Conservation (phyloP, 2,113 vertebrate genomes). For the Pheucticus melanocephalus region DNA sequence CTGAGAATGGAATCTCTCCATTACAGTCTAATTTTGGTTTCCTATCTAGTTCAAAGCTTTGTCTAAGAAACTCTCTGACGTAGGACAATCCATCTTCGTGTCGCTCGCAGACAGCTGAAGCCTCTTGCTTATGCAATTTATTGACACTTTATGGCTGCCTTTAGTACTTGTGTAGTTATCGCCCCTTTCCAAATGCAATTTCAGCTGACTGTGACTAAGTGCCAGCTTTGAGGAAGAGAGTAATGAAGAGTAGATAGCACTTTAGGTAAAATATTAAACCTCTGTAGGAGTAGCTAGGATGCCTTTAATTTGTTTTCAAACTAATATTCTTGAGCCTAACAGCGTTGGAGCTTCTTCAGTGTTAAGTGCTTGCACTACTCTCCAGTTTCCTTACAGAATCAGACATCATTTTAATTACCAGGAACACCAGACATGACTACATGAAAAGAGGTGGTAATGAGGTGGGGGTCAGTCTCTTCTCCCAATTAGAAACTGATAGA, state of each 20-base stretch:
- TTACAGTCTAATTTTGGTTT: slow-evolving; percentile 73
- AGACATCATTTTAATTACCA: slow-evolving; percentile 57
- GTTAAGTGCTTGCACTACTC: slow-evolving; percentile 24
- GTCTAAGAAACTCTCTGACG: slow-evolving; percentile 71
- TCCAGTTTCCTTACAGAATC: slow-evolving; percentile 23
- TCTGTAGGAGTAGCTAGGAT: slow-evolving; percentile 27
- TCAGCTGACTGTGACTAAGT: slow-evolving; percentile 73
- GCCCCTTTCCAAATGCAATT: slow-evolving; percentile 75
- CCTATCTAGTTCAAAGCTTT: slow-evolving; percentile 76
- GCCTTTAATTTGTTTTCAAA: slow-evolving; percentile 64
- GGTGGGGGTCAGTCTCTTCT: neutral
- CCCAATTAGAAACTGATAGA: neutral
- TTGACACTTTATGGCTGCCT: slow-evolving; percentile 76
- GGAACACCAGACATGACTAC: slow-evolving; percentile 17
- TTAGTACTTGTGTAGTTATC: slow-evolving; percentile 77
- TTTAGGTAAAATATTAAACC: slow-evolving; percentile 59
- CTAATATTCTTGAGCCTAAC: slow-evolving; percentile 52
- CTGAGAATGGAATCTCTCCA: slow-evolving; percentile 72
- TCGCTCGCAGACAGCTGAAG: slow-evolving; percentile 69
- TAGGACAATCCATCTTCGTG: slow-evolving; percentile 77
- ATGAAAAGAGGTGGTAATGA: neutral
- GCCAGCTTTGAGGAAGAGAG: slow-evolving; percentile 54
- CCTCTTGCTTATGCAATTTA: slow-evolving; percentile 74
- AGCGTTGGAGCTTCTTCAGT: slow-evolving; percentile 43
- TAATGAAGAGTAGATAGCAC: slow-evolving; percentile 57